These are phyloP conservation scores for Hephaestus fuliginosus DNA, from an alignment of 2,797 vertebrate species.

Conservation along the genomic window DNA sequence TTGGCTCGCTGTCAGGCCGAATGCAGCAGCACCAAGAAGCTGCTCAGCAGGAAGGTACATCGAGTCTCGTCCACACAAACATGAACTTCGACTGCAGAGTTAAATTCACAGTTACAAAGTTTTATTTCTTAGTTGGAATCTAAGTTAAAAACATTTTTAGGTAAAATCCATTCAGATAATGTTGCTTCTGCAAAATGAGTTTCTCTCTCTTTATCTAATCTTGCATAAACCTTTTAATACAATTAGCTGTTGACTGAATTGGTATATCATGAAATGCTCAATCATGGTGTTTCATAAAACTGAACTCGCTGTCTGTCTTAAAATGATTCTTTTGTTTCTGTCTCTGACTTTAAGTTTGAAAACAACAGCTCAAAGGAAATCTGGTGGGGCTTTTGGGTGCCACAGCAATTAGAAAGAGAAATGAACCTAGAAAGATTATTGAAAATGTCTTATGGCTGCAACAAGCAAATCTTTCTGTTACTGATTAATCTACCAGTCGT, in stretches of 20 bases:
- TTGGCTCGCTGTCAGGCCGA: conserved; percentile 75
- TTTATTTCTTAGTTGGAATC: neutral
- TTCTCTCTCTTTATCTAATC: neutral
- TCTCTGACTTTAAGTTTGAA: neutral
- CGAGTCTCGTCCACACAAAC: neutral
- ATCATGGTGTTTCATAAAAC: too few relatives aligned
- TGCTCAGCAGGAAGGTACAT: conserved; percentile 79
- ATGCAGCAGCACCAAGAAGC: conserved; percentile 63
- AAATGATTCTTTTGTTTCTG: neutral
- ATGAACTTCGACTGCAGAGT: neutral
- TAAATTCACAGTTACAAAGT: neutral
- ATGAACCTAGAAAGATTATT: neutral
- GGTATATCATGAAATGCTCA: too few relatives aligned
- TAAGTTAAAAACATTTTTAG: neutral
- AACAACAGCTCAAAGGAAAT: neutral
- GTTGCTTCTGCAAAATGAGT: neutral
- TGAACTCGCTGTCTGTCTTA: neutral
- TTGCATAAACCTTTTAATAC: neutral
- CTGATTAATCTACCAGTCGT: neutral
- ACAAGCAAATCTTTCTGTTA: too few relatives aligned
- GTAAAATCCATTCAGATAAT: neutral
- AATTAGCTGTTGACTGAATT: too few relatives aligned
- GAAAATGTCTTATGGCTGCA: neutral
- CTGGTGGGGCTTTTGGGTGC: neutral
- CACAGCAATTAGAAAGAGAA: neutral